phyloP scores from a whole-genome alignment of 2,113 vertebrate genomes.

The Odobenus rosmarus region DNA sequence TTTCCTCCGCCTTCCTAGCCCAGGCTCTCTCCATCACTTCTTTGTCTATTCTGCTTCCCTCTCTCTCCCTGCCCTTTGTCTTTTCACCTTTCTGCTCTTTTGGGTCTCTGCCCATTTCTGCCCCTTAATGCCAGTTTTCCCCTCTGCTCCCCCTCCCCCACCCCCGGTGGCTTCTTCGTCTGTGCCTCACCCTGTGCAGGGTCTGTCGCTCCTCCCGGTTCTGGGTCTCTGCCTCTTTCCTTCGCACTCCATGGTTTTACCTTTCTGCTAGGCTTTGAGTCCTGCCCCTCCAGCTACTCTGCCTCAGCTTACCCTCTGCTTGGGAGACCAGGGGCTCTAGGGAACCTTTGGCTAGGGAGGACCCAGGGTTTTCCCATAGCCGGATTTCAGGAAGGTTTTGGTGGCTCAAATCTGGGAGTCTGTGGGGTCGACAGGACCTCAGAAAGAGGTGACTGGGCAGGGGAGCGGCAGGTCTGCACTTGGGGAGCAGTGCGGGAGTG shows the following conservation, averaged over 20 bases:
- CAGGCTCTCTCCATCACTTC: not conserved
- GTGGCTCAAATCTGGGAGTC: not conserved
- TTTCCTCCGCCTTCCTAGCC: not conserved
- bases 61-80: conserved; percentile 19
- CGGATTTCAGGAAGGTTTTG: not conserved
- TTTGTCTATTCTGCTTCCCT: conserved; percentile 9
- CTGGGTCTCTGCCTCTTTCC: not conserved
- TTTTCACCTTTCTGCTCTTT: conserved; percentile 30
- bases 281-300: not conserved
- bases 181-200: not conserved
- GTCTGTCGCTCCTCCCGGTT: not conserved
- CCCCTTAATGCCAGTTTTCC: not conserved
- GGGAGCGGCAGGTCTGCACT: not conserved
- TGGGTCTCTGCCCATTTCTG: not conserved
- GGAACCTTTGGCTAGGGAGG: not conserved
- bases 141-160: not conserved
- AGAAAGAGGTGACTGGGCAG: not conserved
- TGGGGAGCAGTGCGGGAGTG: not conserved
- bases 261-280: not conserved
- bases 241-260: not conserved
- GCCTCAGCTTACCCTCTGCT: not conserved
- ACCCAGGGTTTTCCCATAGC: not conserved
- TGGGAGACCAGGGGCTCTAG: not conserved
- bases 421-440: not conserved
- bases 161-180: not conserved